A percentile compares a stretch with the other conserved stretches of the same genome.
Conservation (phyloP, 1,140 invertebrate species). For the Homarus americanus region DNA sequence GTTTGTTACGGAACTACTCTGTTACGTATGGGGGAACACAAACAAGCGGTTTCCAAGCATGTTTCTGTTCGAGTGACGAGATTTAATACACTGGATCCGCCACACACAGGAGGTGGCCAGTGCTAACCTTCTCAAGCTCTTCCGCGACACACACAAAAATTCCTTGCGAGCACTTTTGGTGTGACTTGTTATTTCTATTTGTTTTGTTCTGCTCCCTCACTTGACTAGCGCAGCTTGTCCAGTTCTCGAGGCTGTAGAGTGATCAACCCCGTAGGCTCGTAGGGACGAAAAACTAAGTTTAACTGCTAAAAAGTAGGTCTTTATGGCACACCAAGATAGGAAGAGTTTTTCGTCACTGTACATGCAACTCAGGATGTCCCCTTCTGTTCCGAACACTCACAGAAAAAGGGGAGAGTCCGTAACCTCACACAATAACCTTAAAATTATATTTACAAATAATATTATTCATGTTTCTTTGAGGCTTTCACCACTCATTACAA, state of each 20-base stretch:
- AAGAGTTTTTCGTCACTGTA: slow-evolving; percentile 65
- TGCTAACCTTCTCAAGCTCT: slow-evolving; percentile 4
- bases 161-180: slow-evolving; percentile 16
- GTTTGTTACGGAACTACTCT: slow-evolving; percentile 38
- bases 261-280: slow-evolving; percentile 28
- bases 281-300: slow-evolving; percentile 48
- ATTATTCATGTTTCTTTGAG: slow-evolving; percentile 53
- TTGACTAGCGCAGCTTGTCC: slow-evolving; percentile 59
- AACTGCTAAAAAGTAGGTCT: slow-evolving; percentile 41
- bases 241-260: slow-evolving; percentile 37
- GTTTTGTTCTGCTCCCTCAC: slow-evolving; percentile 26
- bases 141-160: background rate
- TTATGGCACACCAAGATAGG: slow-evolving; percentile 71
- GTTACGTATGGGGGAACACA: slow-evolving; percentile 62
- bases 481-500: slow-evolving; percentile 36
- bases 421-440: slow-evolving; percentile 65
- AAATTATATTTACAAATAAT: slow-evolving; percentile 70
- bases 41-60: slow-evolving; percentile 49
- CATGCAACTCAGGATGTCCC: slow-evolving; percentile 47
- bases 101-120: slow-evolving; percentile 4
- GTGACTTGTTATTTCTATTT: background rate
- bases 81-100: slow-evolving; percentile 48
- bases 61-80: slow-evolving; percentile 31
- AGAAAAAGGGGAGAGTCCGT: slow-evolving; percentile 41
- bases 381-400: slow-evolving; percentile 35